Evolutionary conservation across 1,140 invertebrate genomes (phyloP), one percentile per base, ranked within the genome.

Genomic region (Bombus sibiricus): DNA sequence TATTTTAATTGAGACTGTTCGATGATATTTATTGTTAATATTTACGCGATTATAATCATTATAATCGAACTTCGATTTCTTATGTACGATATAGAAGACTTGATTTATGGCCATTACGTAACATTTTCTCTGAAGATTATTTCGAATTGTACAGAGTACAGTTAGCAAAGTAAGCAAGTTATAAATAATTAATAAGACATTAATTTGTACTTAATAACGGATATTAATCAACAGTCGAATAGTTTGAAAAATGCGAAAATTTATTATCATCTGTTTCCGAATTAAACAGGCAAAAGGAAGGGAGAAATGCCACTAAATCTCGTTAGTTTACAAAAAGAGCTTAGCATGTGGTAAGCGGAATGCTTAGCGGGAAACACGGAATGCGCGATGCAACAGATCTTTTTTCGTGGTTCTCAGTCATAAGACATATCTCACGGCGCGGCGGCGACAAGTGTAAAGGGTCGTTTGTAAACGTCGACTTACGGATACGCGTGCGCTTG

Each of bases 401-500:
- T 66, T 64, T 72, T n/a, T 71, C 41, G 41, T 28, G 68, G n/a
- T 43, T n/a, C 53, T 85, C 62, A 39, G 72, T 85, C 76, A 69
- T 72, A 59, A 80, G 83, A 80, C 68, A 72, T 62, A 79, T 80
- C 68, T 72, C 47, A 69, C 76, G 25, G 75, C 10, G 28, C 76
- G 25, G 75, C 32, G 41, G 32, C 22, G 64, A 79, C 76, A 77
- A 84, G 72, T 43, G 76, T 79, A 80, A 39, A 72, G 76, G 83
- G 68, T 59, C 76, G 68, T 85, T 85, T 85, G 39, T 85, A 80
- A 85, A 59, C 68, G 83, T 85, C 77, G 83, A 79, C 76, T 84
- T 84, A 84, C 82, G 64, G 75, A 57, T 28, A 12, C 34, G 25
- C 22, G 41, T 34, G 41, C 4, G 43, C 15, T 22, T 3, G 39